Base-by-base conservation (phyloP, 1,140 invertebrate species). In the Leptinotarsa texana region DNA sequence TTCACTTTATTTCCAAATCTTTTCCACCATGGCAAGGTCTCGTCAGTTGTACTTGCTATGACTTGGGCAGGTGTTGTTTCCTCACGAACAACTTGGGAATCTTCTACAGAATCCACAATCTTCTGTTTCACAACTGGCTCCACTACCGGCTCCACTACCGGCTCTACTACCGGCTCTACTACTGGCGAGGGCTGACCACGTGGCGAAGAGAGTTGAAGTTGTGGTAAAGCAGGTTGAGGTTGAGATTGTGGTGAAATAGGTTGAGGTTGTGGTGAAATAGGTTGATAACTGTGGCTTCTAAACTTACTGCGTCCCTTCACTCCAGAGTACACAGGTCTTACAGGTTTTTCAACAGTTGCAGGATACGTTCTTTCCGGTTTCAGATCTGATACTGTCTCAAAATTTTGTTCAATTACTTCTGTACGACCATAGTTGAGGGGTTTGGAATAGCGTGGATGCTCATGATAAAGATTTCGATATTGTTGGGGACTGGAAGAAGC, bases 1-100 rank as follows among this genome's bases (percentile, higher is more conserved):
- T 75, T 76, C 17, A 79, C 71, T 73, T 76, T 79, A 65, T 73
- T 75, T 49, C 73, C 75, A 73, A 75, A 72, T 49, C 71, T 72
- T 61, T 48, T 51, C 77, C 77, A 79, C 73, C 73, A 79, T 27
- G 75, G 48, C 22, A 42, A 18, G 17, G 69, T 42, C 15, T 73
- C 70, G 15, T 42, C 27, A 66, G 13, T 18, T 18, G 21, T 15
- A 17, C 15, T 66, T 22, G 15, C 17, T 22, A 13, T 18, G n/a
- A 63, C n/a, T 18, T 11, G 22, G 18, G 61, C n/a, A 13, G 6
- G 22, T 66, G 63, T 22, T n/a, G 63, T 24, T 66, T 33, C 27
- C 22, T 15, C 27, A 66, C 13, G 2, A 21, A 22, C 22, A 66
- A 66, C 13, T 24, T 24, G 15, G 15, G 4, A 24, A 17, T 22